Evolutionary conservation across 1,140 invertebrate species (phyloP).

Genomic region (Episyrphus balteatus): DNA sequence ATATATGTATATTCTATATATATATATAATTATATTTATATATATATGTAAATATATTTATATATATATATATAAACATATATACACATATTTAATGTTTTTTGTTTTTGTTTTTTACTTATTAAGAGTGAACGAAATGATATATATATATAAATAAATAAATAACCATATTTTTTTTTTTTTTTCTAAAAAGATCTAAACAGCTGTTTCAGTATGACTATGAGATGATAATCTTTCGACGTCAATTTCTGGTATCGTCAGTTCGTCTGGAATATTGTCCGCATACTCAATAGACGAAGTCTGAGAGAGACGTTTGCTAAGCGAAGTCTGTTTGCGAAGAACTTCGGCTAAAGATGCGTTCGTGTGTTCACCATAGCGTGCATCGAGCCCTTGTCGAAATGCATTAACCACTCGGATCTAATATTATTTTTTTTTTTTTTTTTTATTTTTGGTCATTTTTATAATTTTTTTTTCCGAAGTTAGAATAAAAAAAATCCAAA

Average conservation of each 20-base stretch:
- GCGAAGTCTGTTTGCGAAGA: conserved; percentile 79
- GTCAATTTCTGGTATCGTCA: conserved; percentile 79
- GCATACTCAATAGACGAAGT: conserved; percentile 85
- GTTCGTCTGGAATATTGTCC: conserved; percentile 74
- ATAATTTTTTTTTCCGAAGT: too few species aligned
- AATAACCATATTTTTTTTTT: background rate
- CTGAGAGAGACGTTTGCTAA: conserved; percentile 80
- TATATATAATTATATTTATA: too few species aligned
- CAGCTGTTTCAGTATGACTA: conserved; percentile 86
- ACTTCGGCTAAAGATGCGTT: conserved; percentile 80
- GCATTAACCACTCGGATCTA: conserved; percentile 99
- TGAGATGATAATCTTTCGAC: conserved; percentile 81
- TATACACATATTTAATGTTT: background rate
- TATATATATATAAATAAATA: background rate
- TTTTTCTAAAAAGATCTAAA: conserved; percentile 43
- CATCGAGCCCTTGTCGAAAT: conserved; percentile 95
- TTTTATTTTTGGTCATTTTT: background rate
- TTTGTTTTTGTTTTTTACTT: background rate
- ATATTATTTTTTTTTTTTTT: conserved; percentile 19
- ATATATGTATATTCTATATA: too few species aligned
- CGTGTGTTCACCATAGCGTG: conserved; percentile 83
- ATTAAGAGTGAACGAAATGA: background rate
- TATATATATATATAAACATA: background rate
- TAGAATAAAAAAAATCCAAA: too few species aligned
- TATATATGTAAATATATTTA: too few species aligned